Conservation (phyloP, 2,888 invertebrate genomes). For the Nycteola revayana region DNA sequence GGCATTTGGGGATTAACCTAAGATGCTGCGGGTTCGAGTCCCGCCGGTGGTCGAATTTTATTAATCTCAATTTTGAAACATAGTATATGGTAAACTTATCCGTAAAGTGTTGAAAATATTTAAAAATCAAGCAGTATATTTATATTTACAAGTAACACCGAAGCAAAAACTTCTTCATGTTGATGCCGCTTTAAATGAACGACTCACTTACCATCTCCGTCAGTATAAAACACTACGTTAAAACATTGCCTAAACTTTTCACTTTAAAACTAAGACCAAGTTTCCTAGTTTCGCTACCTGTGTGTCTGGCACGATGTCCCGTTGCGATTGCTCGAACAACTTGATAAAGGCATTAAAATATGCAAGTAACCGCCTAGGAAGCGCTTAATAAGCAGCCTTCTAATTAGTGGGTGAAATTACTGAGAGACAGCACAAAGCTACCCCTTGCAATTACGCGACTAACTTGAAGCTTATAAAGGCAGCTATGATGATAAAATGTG, state of each 20-base stretch:
- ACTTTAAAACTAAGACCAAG: slow-evolving; percentile 3
- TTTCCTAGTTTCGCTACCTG: slow-evolving; percentile 16
- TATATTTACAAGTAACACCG: too few species aligned
- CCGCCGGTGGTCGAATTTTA: too few species aligned
- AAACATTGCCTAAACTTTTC: background rate
- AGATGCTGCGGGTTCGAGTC: too few species aligned
- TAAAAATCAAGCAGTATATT: too few species aligned
- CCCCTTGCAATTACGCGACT: slow-evolving; percentile 24
- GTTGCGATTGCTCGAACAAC: slow-evolving; percentile 47
- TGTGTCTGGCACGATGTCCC: slow-evolving; percentile 46
- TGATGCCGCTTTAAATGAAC: too few species aligned
- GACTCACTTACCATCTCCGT: too few species aligned
- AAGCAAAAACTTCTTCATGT: too few species aligned
- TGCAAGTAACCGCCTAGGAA: slow-evolving; percentile 50
- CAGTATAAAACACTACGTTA: background rate
- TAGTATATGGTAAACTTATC: too few species aligned
- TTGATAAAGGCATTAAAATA: slow-evolving; percentile 68
- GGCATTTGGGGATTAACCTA: too few species aligned
- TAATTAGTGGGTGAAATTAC: slow-evolving; percentile 35
- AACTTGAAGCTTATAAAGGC: slow-evolving; percentile 2
- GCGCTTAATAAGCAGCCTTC: slow-evolving; percentile 27
- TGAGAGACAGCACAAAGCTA: slow-evolving; percentile 22
- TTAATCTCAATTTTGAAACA: too few species aligned
- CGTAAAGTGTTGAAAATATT: too few species aligned
- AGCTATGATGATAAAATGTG: slow-evolving; percentile 3